Evolutionary conservation across 1,140 invertebrate species (phyloP), one percentile per base, ranked within the genome.

Genomic region (Geopemphigus sp.): DNA sequence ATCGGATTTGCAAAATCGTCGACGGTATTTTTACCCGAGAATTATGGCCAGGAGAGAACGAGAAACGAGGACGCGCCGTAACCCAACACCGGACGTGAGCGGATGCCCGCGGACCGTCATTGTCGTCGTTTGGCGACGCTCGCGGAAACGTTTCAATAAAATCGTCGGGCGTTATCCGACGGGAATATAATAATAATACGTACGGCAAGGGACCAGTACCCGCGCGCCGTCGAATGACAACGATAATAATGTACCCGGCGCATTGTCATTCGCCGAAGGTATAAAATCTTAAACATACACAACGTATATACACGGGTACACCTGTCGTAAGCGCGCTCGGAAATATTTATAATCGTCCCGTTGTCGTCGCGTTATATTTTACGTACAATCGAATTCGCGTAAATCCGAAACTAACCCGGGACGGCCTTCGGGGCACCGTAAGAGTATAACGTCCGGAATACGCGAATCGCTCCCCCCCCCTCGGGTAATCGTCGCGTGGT

Each of bases 171-270:
- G 32, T n/a, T 10, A 5, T 17, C 2, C 64, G 64, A 39, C 12
- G 54, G n/a, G 8, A 24, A 8, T 24, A n/a, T n/a, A n/a, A n/a
- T n/a, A n/a, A n/a, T n/a, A n/a, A n/a, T n/a, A n/a, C n/a, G n/a
- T n/a, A n/a, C n/a, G n/a, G n/a, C n/a, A n/a, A n/a, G 54, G 19
- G 17, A 66, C 29, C n/a, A 45, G 6, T 6, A 39, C 29, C n/a
- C 29, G 64, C 12, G 22, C 26, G 17, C 59, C 26, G 24, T 61
- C 22, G 24, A 61, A 70, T 53, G 29, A 73, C 57, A 73, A 73
- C 39, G 61, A 76, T 73, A 73, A 64, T 68, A 70, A 53, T 76
- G 57, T 76, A n/a, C n/a, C n/a, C n/a, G n/a, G n/a, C 73, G 61
- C 73, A 76, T 57, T 76, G 54, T 76, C n/a, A n/a, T n/a, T n/a